Conservation (phyloP, 2,888 invertebrate genomes). For the Boloria selene region DNA sequence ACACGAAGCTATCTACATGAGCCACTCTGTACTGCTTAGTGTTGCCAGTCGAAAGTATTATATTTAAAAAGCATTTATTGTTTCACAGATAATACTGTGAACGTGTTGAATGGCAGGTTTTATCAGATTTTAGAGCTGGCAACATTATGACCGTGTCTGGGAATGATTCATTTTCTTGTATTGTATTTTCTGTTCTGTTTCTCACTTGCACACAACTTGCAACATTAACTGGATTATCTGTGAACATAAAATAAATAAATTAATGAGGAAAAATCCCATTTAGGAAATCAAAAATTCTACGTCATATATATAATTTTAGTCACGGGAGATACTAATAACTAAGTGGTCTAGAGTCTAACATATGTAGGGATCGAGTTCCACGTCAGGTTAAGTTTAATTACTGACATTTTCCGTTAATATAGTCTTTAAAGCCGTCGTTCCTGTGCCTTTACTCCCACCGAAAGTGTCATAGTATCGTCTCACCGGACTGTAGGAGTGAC, state of each 20-base stretch:
- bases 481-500: too few species aligned
- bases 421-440: too few species aligned
- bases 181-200: conserved; percentile 61
- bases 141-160: conserved; percentile 65
- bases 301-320: too few species aligned
- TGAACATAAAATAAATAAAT: conserved; percentile 38
- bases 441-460: too few species aligned
- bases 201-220: conserved; percentile 58
- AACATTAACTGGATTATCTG: conserved; percentile 68
- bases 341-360: too few species aligned
- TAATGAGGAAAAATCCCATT: not conserved
- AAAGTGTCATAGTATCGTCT: too few species aligned
- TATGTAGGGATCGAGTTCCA: too few species aligned
- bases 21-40: conserved; percentile 65
- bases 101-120: conserved; percentile 38
- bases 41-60: conserved; percentile 43
- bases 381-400: too few species aligned
- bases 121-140: conserved; percentile 54
- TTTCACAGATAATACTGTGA: conserved; percentile 42
- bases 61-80: conserved; percentile 22
- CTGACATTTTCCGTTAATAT: too few species aligned
- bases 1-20: conserved; percentile 83
- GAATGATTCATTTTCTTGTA: conserved; percentile 78
- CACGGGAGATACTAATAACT: too few species aligned
- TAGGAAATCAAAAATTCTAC: too few species aligned